phyloP scores from a whole-genome alignment of 1,140 invertebrate genomes.

The Dendroctonus ponderosae region DNA sequence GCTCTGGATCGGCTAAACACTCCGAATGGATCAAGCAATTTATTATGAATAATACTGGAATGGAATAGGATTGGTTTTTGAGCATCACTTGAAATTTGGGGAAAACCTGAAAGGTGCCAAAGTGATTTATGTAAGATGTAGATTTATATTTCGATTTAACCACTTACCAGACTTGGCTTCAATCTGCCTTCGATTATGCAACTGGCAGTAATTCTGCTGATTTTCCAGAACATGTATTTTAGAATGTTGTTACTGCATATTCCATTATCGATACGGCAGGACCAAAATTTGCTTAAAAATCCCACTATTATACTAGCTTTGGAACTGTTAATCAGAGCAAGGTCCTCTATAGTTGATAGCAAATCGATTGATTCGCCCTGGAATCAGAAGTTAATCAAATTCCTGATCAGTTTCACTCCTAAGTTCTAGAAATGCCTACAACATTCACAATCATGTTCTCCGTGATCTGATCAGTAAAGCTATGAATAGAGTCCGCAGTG shows the following conservation, averaged over 20 bases:
- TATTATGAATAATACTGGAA: conserved; percentile 9
- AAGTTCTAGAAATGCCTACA: conserved; percentile 4
- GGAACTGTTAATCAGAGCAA: no score
- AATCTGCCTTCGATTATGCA: no score
- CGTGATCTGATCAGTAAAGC: background rate
- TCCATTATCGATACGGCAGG: background rate
- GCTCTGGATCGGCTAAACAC: background rate
- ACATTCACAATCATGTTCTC: conserved; percentile 13
- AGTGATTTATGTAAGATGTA: background rate
- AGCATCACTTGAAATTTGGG: conserved; percentile 3
- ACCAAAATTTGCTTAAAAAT: no score
- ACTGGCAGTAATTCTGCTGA: no score
- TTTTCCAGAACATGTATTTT: background rate
- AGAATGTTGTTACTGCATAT: background rate
- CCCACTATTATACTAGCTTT: no score
- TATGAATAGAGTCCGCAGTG: conserved; percentile 2
- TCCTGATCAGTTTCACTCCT: no score
- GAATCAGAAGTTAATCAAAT: no score
- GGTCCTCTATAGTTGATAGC: no score
- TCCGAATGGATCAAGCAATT: background rate
- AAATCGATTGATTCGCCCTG: no score
- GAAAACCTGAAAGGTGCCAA: conserved; percentile 4
- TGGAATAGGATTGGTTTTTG: conserved; percentile 5
- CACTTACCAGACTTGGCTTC: no score
- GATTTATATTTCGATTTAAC: no score